A percentile compares a stretch with the other conserved stretches of the same genome.
phyloP scores from a whole-genome alignment of 2,113 vertebrate species.

The Melanerpes formicivorus region DNA sequence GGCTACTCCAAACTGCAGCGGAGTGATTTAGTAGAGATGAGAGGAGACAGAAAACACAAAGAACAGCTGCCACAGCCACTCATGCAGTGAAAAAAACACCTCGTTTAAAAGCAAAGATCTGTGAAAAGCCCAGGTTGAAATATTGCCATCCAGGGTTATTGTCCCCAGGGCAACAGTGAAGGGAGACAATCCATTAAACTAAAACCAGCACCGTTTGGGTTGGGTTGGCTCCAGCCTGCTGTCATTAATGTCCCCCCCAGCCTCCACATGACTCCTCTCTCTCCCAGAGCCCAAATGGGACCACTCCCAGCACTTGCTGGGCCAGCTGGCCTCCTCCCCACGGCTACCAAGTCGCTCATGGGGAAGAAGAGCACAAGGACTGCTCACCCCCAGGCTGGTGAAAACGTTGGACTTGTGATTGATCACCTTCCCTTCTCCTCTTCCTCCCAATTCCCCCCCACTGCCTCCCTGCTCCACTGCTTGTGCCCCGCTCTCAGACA shows the following conservation, averaged over 20 bases:
- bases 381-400: not conserved
- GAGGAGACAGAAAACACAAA: slow-evolving; percentile 76
- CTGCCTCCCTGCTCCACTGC: not conserved
- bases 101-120: slow-evolving; percentile 74
- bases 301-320: not conserved
- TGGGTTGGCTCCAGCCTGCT: slow-evolving; percentile 24
- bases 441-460: not conserved
- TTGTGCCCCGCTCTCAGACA: not conserved
- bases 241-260: not conserved
- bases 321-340: not conserved
- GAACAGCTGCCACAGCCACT: slow-evolving; percentile 77
- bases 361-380: not conserved
- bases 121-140: slow-evolving; percentile 75
- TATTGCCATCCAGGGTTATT: slow-evolving; percentile 72
- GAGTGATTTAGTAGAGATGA: slow-evolving; percentile 75
- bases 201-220: slow-evolving; percentile 70
- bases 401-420: not conserved
- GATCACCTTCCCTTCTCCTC: not conserved
- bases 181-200: slow-evolving; percentile 80
- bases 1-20: slow-evolving; percentile 69
- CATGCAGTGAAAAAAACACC: slow-evolving; percentile 78
- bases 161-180: slow-evolving; percentile 68
- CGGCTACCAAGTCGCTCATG: not conserved
- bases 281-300: not conserved
- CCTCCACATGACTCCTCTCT: slow-evolving; percentile 23